Evolutionary conservation across 2,888 invertebrate species (phyloP), one percentile per base, ranked within the genome.

Genomic region (Polyommatus iphigenia): DNA sequence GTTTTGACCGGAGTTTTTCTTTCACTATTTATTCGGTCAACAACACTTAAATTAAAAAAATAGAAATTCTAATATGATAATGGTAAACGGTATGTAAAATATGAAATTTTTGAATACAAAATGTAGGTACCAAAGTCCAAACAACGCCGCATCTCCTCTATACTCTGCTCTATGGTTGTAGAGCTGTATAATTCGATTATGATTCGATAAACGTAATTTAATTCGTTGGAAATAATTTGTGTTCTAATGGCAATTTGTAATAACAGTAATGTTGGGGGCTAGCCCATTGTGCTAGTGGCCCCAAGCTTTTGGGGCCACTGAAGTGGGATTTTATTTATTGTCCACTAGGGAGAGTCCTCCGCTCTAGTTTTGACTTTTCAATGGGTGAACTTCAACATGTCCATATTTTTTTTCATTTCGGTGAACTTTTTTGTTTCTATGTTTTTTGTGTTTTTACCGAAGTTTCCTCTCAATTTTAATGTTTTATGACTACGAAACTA

Each of bases 201-300:
- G 92, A 93, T 89, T 87, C 86, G 85, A 93, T 93, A 89, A 89
- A 87, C 20, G 76, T 87, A 90, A 90, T 87, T 89, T 84, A 84
- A 91, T 91, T 89, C 85, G 81, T 81, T 85, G 85, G 86, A 87
- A 90, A 89, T 88, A 89, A 88, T 87, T 84, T 83, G 80, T 83
- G 86, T 89, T 91, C 85, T 86, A 84, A 87, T 86, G 82, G 83
- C 87, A 87, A 92, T 92, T 93, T 91, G 91, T 91, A 90, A 92
- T 90, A 87, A 91, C 89, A 93, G 91, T 90, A 90, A 91, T 91
- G 90, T 83, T 85, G 83, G 84, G 82, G 85, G 82, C 86, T 85
- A 85, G 85, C 84, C 84, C 81, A 84, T 85, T 82, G 80, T 79
- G 78, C 85, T 84, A 89, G 89, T 89, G 89, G 89, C 80, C 84